Base-by-base conservation (phyloP, 2,113 vertebrate genomes). In the Forbesichthys agassizii region DNA sequence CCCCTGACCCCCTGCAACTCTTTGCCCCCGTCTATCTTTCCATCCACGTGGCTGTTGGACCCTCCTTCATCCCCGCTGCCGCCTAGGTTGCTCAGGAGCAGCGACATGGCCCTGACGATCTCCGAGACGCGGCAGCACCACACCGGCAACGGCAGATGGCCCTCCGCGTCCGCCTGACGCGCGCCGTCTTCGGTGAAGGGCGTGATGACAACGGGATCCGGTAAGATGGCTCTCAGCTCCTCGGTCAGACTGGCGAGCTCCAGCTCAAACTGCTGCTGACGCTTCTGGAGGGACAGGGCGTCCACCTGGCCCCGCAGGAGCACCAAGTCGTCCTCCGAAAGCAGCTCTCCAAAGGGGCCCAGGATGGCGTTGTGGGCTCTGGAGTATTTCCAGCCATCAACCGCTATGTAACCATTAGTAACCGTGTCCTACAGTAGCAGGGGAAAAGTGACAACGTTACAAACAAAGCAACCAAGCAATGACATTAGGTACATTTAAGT, bases 341-440 rank as follows among this genome's bases (percentile, higher is more conserved):
- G 85, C 63, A 99, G 91, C 81, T 98, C 97, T 16, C 96, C 96
- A 12, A 95, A 98, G 12, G 96, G 96, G 5, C 97, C 96, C 85
- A 98, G 82, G 70, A 98, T 87, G 9, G 94, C 96, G 13, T 94
- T 94, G 78, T 93, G 93, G 0, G 87, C 61, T 57, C 91, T 89
- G 0, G 95, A 98, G 84, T 94, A 98, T 69, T 89, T 90, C 95
- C 96, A 98, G 68, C 89, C 77, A 0, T 91, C 91, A n/a, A 78
- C 63, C 42, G 84, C 61, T 8, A 68, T 49, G 52, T 70, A 68
- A 60, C 81, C 70, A 54, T 79, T 75, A 16, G 75, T 27, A 27
- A 27, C 42, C 8, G 76, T 68, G 46, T 81, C 84, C 91, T 93
- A 16, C 9, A 16, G 75, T 61, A 16, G 61, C 69, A 18, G 58